Percentiles rank a stretch among this genome's conserved stretches.
Conservation (phyloP, 2,888 invertebrate species). For the Zelleria hepariella region DNA sequence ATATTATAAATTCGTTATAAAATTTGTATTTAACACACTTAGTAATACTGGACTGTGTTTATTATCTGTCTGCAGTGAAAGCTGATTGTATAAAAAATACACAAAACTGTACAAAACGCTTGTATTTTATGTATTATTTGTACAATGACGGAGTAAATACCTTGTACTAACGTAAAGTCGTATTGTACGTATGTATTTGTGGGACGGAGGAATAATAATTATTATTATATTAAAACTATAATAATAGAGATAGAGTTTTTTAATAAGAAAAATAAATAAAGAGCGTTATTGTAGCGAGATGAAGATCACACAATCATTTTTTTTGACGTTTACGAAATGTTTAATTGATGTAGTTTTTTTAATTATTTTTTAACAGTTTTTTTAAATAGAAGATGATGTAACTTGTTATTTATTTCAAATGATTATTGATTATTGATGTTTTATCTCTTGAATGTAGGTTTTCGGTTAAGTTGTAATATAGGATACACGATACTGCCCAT, state of each 20-base stretch:
- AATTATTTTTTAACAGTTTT: conserved; percentile 66
- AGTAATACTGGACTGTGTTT: conserved; percentile 2
- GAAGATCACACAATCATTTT: conserved; percentile 56
- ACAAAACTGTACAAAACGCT: conserved; percentile 21
- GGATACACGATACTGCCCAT: conserved; percentile 65
- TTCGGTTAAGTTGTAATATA: conserved; percentile 64
- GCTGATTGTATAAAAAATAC: conserved; percentile 16
- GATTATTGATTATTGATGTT: conserved; percentile 67
- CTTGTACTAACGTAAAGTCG: conserved; percentile 47
- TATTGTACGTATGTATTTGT: conserved; percentile 50
- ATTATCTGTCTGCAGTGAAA: background rate
- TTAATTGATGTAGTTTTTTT: conserved; percentile 32
- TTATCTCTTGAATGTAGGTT: conserved; percentile 53
- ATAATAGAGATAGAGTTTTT: conserved; percentile 70
- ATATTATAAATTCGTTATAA: conserved; percentile 4
- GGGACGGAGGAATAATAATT: conserved; percentile 62
- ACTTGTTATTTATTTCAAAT: conserved; percentile 73
- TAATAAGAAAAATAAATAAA: conserved; percentile 69
- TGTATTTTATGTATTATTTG: conserved; percentile 40
- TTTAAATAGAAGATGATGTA: conserved; percentile 48
- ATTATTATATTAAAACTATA: conserved; percentile 66
- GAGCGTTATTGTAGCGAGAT: conserved; percentile 56
- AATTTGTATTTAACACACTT: conserved; percentile 7
- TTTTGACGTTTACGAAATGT: conserved; percentile 40
- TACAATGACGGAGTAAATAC: conserved; percentile 43